Percentiles rank a stretch among this genome's conserved stretches.
Evolutionary conservation across 2,797 vertebrate species (phyloP).

Genomic region (Melanotaenia trifasciata): DNA sequence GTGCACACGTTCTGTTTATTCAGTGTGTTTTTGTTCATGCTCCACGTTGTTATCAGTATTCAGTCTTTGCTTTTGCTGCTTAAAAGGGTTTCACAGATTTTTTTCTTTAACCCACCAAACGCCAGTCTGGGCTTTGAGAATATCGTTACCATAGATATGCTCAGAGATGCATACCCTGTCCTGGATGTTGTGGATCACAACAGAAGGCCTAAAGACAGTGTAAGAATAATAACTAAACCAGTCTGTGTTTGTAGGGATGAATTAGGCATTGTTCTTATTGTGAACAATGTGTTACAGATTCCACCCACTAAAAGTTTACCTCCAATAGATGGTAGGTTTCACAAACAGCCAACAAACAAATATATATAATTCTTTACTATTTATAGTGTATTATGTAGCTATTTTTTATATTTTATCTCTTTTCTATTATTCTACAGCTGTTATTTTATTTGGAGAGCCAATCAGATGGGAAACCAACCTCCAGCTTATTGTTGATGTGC

Average conservation of each 20-base stretch:
- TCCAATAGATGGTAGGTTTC: slow-evolving; percentile 89
- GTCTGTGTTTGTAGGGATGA: not conserved
- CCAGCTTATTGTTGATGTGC: slow-evolving; percentile 91
- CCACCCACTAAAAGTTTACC: slow-evolving; percentile 83
- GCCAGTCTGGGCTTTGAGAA: slow-evolving; percentile 91
- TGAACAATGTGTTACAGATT: slow-evolving; percentile 77
- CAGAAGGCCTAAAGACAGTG: slow-evolving; percentile 89
- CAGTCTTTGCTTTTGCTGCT: slow-evolving; percentile 52
- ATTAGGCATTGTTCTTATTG: not conserved
- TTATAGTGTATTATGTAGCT: fast-evolving
- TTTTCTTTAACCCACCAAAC: slow-evolving; percentile 68
- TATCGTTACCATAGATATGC: slow-evolving; percentile 89
- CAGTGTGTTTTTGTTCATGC: slow-evolving; percentile 38
- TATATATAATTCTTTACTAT: not conserved
- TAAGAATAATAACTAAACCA: slow-evolving; percentile 60
- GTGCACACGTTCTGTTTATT: slow-evolving; percentile 49
- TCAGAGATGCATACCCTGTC: slow-evolving; percentile 90
- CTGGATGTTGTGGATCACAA: slow-evolving; percentile 94
- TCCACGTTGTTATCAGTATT: slow-evolving; percentile 52
- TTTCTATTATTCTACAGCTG: slow-evolving; percentile 77
- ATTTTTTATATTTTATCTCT: not conserved
- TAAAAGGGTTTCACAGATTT: slow-evolving; percentile 1
- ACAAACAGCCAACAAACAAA: not conserved
- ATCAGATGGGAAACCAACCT: slow-evolving; percentile 97
- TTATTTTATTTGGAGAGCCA: slow-evolving; percentile 95